Evolutionary conservation across 2,113 vertebrate genomes (phyloP), one percentile per base, ranked within the genome.

Genomic region (Oryzias curvinotus): DNA sequence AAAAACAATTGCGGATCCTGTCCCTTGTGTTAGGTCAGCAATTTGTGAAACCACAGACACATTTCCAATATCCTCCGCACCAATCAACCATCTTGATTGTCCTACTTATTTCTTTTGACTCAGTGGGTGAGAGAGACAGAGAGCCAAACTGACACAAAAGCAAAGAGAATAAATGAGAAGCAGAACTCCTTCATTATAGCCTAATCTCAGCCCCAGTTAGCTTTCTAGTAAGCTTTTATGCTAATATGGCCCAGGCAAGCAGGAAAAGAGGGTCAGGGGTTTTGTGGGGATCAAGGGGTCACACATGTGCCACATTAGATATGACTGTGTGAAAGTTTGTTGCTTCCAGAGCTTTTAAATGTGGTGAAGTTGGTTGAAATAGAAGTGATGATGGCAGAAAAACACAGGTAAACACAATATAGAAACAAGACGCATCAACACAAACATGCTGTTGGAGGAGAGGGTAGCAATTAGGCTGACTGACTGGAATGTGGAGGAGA

Each of bases 21-120:
- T 87, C 75, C 48, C 50, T 52, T 72, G 59, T 83, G 78, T 85
- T 77, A 75, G 76, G 86, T 89, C 84, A 87, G 83, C 82, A 86
- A 81, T 86, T 88, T 88, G 78, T 77, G 81, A 80, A 78, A 67
- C 81, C 52, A 50, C 73, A 73, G 83, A 85, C 84, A 85, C 74
- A 85, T 85, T 88, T 85, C 75, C 85, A 77, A 87, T 88, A 86
- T 80, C 68, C 81, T 87, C 71, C 63, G 15, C 65, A 85, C 76
- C 57, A 85, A 82, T 87, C 83, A 83, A 68, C 70, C 70, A 72
- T 83, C 78, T 79, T 80, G 76, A 88, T 85, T 76, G 83, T 79
- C 77, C 83, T 62, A 79, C 74, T 83, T 85, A 81, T 85, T 85
- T 79, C 62, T 69, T 86, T 77, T 75, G 69, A 81, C 60, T 81